phyloP scores from a whole-genome alignment of 2,888 invertebrate species.

The Scrobipalpa atriplicella region DNA sequence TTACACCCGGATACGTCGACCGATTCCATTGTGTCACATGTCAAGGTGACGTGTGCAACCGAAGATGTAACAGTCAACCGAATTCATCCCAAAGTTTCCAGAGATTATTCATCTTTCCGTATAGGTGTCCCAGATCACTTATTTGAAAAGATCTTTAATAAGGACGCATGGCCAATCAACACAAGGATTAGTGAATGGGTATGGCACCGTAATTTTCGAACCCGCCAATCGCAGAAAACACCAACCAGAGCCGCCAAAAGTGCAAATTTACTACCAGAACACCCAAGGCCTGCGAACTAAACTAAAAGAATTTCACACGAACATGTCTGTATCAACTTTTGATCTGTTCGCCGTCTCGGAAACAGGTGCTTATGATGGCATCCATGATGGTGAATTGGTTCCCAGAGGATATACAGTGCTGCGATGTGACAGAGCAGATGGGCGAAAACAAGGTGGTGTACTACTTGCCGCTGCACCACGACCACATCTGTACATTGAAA shows the following conservation, averaged over 20 bases:
- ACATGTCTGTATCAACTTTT: background rate
- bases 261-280: no score
- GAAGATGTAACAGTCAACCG: background rate
- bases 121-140: background rate
- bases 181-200: background rate
- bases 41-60: background rate
- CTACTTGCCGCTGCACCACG: no score
- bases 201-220: no score
- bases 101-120: background rate
- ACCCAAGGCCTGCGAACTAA: background rate
- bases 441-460: no score
- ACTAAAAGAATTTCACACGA: background rate
- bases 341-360: background rate
- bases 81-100: background rate
- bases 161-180: background rate
- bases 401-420: no score
- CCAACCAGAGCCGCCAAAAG: no score
- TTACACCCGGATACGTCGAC: no score
- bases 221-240: no score
- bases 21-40: background rate
- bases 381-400: no score
- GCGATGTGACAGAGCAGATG: no score
- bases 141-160: background rate
- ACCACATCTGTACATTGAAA: background rate
- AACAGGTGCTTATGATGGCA: background rate